A percentile compares a stretch with the other conserved stretches of the same genome.
These are phyloP conservation scores for Eira barbara DNA, from an alignment of 2,113 vertebrate genomes.

Conservation along the genomic window DNA sequence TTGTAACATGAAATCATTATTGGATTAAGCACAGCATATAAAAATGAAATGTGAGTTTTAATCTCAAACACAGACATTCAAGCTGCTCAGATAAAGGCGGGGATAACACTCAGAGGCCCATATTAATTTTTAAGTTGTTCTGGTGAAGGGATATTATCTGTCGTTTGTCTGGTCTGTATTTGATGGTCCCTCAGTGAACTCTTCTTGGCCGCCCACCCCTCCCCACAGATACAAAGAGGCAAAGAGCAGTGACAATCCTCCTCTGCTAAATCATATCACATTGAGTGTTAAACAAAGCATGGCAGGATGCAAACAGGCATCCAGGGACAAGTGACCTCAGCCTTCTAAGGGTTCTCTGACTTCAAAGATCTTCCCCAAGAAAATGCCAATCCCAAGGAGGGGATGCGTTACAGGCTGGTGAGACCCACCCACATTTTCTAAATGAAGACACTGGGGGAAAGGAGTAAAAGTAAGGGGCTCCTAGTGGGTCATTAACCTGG, in stretches of 20 bases:
- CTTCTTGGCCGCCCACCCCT: not conserved
- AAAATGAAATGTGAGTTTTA: conserved; percentile 96
- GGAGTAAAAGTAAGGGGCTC: not conserved
- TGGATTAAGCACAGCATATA: conserved; percentile 95
- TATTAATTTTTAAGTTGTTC: conserved; percentile 56
- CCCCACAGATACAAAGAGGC: not conserved
- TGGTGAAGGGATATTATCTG: conserved; percentile 33
- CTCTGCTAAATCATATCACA: not conserved
- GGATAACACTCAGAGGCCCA: not conserved
- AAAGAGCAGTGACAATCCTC: not conserved
- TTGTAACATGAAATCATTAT: conserved; percentile 96
- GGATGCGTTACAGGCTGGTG: not conserved
- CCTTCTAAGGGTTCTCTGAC: not conserved
- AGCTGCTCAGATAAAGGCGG: not conserved
- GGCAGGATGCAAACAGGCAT: not conserved
- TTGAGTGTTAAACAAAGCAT: not conserved
- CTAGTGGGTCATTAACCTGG: not conserved
- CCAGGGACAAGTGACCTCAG: not conserved
- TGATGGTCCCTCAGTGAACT: not conserved
- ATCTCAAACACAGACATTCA: conserved; percentile 78
- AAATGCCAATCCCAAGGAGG: not conserved
- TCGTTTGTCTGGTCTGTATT: not conserved
- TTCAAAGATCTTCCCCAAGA: not conserved
- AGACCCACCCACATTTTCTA: not conserved
- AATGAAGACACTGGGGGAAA: not conserved